Evolutionary conservation across 2,113 vertebrate species (phyloP).

Genomic region (Catharus minimus): DNA sequence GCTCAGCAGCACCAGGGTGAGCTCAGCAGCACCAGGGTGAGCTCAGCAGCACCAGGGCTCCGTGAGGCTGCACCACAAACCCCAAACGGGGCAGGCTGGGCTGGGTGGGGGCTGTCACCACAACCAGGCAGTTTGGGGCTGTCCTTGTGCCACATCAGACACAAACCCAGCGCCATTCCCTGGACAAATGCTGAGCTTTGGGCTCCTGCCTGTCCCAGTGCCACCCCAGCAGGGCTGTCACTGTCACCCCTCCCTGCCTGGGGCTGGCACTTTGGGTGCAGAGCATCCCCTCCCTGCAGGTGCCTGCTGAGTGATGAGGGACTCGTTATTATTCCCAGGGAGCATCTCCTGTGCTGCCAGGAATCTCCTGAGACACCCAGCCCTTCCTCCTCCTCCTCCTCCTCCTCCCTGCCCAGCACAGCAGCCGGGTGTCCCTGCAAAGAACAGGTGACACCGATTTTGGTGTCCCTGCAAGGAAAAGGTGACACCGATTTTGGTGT

Average conservation of each 20-base stretch:
- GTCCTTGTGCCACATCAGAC: rapidly evolving
- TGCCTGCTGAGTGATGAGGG: not conserved
- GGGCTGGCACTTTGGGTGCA: not conserved
- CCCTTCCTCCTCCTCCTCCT: not conserved
- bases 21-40: not conserved
- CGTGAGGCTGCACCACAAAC: not conserved
- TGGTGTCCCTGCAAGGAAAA: too few species aligned
- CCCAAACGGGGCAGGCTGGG: rapidly evolving
- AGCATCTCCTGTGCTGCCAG: not conserved
- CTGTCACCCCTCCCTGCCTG: not conserved
- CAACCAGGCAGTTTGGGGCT: not conserved
- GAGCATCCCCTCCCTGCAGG: not conserved
- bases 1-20: too few species aligned
- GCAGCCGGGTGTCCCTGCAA: too few species aligned
- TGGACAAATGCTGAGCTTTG: rapidly evolving
- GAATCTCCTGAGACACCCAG: not conserved
- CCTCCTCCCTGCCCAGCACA: too few species aligned
- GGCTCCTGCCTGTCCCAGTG: not conserved
- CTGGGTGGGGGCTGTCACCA: not conserved
- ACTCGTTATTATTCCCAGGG: not conserved
- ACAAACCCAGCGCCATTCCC: rapidly evolving
- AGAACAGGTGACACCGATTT: rapidly evolving
- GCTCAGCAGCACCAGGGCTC: not conserved
- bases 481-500: too few species aligned
- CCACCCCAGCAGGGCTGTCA: not conserved